Evolutionary conservation across 2,797 vertebrate species (phyloP).

Genomic region (Lemur catta): DNA sequence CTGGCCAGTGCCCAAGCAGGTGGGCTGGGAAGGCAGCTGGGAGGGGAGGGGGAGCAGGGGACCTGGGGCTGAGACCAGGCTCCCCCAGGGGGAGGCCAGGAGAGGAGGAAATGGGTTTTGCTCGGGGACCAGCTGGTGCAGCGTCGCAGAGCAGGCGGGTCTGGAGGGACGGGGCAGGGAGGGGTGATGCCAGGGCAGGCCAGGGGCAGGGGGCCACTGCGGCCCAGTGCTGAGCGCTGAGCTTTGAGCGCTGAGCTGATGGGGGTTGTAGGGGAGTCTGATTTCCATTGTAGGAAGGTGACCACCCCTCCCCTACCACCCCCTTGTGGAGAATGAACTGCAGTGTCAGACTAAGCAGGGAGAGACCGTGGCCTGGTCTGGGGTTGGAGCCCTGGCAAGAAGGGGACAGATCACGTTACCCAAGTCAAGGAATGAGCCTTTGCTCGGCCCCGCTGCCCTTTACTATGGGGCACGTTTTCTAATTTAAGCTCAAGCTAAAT

Average conservation of each 20-base stretch:
- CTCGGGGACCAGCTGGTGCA: too few relatives aligned
- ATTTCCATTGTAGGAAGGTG: background rate
- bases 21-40: background rate
- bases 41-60: too few relatives aligned
- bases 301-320: rapidly evolving
- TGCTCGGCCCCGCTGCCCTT: background rate
- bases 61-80: background rate
- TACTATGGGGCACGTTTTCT: background rate
- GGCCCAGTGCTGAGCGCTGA: background rate
- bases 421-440: rapidly evolving
- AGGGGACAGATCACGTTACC: rapidly evolving
- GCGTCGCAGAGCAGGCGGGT: background rate
- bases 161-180: background rate
- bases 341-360: rapidly evolving
- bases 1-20: rapidly evolving
- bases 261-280: too few relatives aligned
- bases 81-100: background rate
- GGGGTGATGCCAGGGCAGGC: rapidly evolving
- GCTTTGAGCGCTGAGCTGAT: rapidly evolving
- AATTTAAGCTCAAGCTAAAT: background rate
- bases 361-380: rapidly evolving
- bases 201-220: rapidly evolving
- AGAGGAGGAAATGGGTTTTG: background rate
- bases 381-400: background rate
- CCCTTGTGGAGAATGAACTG: background rate